Percentiles rank a stretch among this genome's conserved stretches.
Evolutionary conservation across 1,140 invertebrate species (phyloP).

Genomic region (Diabrotica virgifera): DNA sequence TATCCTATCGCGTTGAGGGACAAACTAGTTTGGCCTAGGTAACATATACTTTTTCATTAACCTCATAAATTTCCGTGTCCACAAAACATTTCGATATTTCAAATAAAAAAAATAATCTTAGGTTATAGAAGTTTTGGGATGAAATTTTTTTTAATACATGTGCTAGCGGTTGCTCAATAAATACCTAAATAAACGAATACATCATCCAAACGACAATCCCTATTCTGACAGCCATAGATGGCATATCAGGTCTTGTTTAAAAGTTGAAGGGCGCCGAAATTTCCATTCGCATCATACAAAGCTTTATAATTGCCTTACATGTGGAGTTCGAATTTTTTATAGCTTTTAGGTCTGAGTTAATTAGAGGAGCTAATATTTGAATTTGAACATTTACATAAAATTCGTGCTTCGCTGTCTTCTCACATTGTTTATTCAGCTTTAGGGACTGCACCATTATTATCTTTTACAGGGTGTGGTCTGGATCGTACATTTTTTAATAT

Average conservation of each 20-base stretch:
- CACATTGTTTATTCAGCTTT: conserved; percentile 19
- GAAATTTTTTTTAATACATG: too few relatives aligned
- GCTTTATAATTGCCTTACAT: not conserved
- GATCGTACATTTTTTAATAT: too few relatives aligned
- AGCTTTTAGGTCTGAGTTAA: conserved; percentile 17
- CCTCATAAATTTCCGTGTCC: too few relatives aligned
- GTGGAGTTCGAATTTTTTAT: conserved; percentile 1
- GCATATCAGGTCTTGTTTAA: not conserved
- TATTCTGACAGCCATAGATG: not conserved
- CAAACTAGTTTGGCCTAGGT: too few relatives aligned
- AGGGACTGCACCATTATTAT: conserved; percentile 14
- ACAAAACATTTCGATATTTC: too few relatives aligned
- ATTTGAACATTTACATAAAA: conserved; percentile 17
- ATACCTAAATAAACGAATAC: too few relatives aligned
- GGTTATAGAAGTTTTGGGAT: too few relatives aligned
- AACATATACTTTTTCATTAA: too few relatives aligned
- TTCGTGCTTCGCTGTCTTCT: conserved; percentile 14
- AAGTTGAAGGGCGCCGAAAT: not conserved
- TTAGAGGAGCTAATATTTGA: conserved; percentile 19
- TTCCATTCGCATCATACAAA: not conserved
- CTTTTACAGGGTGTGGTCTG: not conserved
- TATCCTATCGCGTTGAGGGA: too few relatives aligned
- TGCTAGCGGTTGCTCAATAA: too few relatives aligned
- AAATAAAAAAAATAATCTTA: too few relatives aligned
- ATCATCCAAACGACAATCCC: too few relatives aligned